A percentile compares a stretch with the other conserved stretches of the same genome.
Conservation (phyloP, 2,797 vertebrate genomes). For the Tragelaphus oryx region DNA sequence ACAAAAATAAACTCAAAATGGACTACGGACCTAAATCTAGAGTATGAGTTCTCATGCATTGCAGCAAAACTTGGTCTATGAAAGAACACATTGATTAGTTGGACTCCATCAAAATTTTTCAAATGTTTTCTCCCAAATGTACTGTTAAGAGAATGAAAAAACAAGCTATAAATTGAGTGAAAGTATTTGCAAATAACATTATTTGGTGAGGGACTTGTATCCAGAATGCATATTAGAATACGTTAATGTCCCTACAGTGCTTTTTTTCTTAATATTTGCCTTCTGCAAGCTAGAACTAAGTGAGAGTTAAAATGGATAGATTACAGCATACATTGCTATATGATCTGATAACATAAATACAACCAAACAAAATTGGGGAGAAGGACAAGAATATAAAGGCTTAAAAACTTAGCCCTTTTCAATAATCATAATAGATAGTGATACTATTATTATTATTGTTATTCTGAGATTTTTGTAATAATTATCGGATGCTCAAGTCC, state of each 20-base stretch:
- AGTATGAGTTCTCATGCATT: neutral
- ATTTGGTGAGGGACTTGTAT: neutral
- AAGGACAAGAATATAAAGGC: neutral
- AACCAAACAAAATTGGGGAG: neutral
- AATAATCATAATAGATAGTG: neutral
- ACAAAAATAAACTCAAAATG: neutral
- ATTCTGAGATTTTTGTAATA: neutral
- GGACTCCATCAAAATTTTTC: neutral
- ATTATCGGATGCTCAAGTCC: neutral
- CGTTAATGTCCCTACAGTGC: rapidly evolving
- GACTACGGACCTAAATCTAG: neutral
- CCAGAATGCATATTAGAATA: no score
- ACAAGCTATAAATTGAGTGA: neutral
- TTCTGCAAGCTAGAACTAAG: neutral
- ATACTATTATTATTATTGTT: neutral
- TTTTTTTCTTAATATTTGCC: neutral
- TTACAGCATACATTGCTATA: neutral
- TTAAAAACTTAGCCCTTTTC: neutral
- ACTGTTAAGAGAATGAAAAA: neutral
- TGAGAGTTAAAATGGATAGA: neutral
- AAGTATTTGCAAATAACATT: neutral
- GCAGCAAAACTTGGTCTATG: neutral
- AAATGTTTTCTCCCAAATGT: neutral
- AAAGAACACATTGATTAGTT: neutral
- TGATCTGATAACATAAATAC: neutral